Percentiles rank a stretch among this genome's conserved stretches.
Evolutionary conservation across 2,888 invertebrate species (phyloP).

Genomic region (Imbricaverruca yamaguchii): DNA sequence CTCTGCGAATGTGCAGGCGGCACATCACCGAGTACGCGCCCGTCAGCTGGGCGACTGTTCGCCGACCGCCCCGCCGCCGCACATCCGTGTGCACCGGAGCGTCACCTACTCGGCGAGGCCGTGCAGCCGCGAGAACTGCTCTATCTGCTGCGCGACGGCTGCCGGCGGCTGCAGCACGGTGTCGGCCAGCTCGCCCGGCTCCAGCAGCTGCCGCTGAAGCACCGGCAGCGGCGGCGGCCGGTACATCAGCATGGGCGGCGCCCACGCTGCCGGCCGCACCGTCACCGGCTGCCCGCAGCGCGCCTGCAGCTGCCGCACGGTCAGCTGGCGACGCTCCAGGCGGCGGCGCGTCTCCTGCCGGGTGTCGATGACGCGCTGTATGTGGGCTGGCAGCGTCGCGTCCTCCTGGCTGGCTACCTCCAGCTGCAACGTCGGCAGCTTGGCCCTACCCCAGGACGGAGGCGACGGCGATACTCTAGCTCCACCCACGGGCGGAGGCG

Average conservation of each 20-base stretch:
- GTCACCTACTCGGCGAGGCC: neutral
- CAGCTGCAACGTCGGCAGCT: neutral
- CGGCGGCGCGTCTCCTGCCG: neutral
- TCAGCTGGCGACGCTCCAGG: neutral
- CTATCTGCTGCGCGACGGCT: neutral
- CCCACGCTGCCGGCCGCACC: neutral
- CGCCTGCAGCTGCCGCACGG: neutral
- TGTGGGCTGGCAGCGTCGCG: neutral
- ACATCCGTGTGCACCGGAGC: neutral
- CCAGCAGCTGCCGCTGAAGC: neutral
- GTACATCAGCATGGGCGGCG: neutral
- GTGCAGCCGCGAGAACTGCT: neutral
- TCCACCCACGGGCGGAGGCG: neutral
- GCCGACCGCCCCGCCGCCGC: too few species aligned
- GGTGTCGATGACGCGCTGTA: neutral
- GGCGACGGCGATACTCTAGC: neutral
- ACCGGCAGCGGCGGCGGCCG: conserved; percentile 17
- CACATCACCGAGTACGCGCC: too few species aligned
- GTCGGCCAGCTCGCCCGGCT: conserved; percentile 8
- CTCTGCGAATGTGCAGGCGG: too few species aligned
- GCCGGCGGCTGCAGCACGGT: neutral
- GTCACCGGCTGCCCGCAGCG: conserved; percentile 4
- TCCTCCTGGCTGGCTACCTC: neutral
- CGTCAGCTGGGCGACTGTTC: too few species aligned
- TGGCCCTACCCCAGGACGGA: neutral